Conservation (phyloP, 2,797 vertebrate genomes). For the Prunella strophiata region DNA sequence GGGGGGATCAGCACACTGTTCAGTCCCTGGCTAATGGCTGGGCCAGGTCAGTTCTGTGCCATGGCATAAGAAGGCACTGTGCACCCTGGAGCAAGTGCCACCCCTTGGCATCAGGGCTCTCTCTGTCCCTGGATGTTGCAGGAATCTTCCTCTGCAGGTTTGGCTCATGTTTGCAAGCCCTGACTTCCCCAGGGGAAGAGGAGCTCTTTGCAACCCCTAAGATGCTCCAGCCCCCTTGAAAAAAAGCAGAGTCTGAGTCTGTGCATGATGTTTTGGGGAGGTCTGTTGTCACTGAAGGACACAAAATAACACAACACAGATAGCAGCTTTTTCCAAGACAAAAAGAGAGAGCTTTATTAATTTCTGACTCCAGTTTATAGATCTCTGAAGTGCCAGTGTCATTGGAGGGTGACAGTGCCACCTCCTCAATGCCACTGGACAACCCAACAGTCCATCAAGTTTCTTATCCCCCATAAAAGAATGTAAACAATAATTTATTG, state of each 20-base stretch:
- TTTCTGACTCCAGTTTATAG: too few species aligned
- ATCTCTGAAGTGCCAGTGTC: too few species aligned
- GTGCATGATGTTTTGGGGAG: neutral
- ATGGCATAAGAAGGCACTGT: accelerated
- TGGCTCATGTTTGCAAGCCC: neutral
- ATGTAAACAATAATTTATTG: too few species aligned
- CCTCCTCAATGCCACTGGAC: too few species aligned
- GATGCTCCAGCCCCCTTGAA: neutral
- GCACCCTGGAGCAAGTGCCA: neutral
- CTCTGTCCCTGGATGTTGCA: neutral
- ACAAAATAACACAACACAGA: too few species aligned
- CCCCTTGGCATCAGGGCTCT: neutral
- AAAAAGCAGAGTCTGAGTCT: neutral
- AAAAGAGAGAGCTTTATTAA: too few species aligned
- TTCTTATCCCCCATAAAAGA: too few species aligned
- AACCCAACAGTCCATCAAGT: too few species aligned
- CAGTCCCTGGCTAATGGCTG: accelerated
- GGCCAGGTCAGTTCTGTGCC: neutral
- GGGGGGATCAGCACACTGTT: accelerated
- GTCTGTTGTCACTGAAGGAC: neutral
- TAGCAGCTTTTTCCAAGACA: too few species aligned
- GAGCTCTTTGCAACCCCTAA: neutral
- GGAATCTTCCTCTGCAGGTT: neutral
- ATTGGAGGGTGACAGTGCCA: too few species aligned
- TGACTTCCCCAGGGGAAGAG: neutral